These are phyloP conservation scores for Pongo abelii DNA, from an alignment of 2,113 vertebrate genomes.

Conservation along the genomic window DNA sequence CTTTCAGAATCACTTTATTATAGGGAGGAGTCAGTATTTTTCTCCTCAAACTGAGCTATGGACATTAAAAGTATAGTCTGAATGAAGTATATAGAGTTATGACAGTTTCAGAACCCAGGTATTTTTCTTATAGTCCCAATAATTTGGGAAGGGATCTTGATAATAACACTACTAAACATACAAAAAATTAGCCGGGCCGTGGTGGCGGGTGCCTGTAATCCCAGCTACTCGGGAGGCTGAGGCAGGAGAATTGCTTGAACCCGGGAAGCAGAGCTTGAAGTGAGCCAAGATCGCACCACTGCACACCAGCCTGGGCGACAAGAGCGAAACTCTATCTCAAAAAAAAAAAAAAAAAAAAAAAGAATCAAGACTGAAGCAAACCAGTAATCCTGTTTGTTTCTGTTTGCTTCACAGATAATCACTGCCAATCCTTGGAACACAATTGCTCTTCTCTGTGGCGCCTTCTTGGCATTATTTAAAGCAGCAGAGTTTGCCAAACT, in stretches of 20 bases:
- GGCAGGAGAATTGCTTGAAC: too few species aligned
- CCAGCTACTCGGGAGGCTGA: too few species aligned
- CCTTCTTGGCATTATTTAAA: constrained; percentile 98
- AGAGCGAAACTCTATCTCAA: too few species aligned
- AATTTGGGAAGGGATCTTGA: not conserved
- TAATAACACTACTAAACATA: not conserved
- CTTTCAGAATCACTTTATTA: not conserved
- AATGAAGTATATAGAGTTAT: not conserved
- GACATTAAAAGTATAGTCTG: not conserved
- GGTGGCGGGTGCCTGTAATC: too few species aligned
- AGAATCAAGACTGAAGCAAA: not conserved
- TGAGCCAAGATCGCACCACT: too few species aligned
- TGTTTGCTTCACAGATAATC: constrained; percentile 89
- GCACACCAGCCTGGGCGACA: too few species aligned
- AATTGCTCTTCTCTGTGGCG: constrained; percentile 95
- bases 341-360: too few species aligned
- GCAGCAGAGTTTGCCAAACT: constrained; percentile 96
- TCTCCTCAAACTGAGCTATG: not conserved
- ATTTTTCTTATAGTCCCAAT: not conserved
- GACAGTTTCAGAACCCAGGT: not conserved
- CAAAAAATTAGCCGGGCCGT: too few species aligned
- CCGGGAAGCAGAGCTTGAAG: too few species aligned
- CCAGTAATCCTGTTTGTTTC: not conserved
- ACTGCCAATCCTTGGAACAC: constrained; percentile 97
- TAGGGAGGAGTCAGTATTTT: not conserved